These are phyloP conservation scores for Erpornis zantholeuca DNA, from an alignment of 2,113 vertebrate species.

Conservation along the genomic window DNA sequence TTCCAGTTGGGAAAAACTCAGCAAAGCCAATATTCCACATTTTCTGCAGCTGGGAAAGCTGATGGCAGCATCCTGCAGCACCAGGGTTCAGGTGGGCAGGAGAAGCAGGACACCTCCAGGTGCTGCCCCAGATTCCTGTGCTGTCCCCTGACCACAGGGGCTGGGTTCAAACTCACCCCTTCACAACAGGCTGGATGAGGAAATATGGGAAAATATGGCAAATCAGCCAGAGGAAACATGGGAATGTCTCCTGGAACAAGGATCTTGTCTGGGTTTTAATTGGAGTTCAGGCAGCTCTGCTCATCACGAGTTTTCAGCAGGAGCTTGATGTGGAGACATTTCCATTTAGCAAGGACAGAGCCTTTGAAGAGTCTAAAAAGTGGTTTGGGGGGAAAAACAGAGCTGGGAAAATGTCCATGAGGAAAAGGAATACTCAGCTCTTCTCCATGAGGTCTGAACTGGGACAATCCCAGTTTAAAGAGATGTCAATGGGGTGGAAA, in stretches of 20 bases:
- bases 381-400: background rate
- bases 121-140: background rate
- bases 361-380: background rate
- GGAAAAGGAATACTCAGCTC: background rate
- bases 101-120: background rate
- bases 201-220: background rate
- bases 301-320: background rate
- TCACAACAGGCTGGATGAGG: background rate
- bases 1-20: background rate
- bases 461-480: background rate
- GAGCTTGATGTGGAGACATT: background rate
- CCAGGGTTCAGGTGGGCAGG: background rate
- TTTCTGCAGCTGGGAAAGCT: background rate
- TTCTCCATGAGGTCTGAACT: background rate
- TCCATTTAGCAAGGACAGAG: background rate
- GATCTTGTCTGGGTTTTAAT: fast-evolving
- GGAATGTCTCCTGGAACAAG: too few relatives aligned
- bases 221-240: background rate
- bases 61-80: background rate
- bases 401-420: background rate
- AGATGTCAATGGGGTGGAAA: background rate
- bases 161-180: background rate
- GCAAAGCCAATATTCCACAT: background rate
- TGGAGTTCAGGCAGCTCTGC: background rate
- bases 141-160: fast-evolving